Percentiles rank a stretch among this genome's conserved stretches.
These are phyloP conservation scores for Platyscapa corneri DNA, from an alignment of 1,140 invertebrate species.

Conservation along the genomic window DNA sequence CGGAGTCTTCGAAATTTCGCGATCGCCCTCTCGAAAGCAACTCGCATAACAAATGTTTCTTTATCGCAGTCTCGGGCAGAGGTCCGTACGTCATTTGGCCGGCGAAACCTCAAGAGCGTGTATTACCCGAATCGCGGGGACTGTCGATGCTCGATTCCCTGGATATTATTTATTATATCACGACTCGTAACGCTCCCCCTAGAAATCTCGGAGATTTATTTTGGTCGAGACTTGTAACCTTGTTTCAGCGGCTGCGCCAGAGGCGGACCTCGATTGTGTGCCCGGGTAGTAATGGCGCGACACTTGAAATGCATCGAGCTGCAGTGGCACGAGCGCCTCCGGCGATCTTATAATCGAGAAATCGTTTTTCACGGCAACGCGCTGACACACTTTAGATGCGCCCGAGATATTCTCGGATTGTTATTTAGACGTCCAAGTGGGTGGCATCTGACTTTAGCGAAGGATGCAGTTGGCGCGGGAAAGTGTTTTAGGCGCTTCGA, in stretches of 20 bases:
- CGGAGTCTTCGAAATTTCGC: not conserved
- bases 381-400: no score
- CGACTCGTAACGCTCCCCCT: not conserved
- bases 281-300: not conserved
- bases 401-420: no score
- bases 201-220: not conserved
- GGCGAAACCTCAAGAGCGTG: not conserved
- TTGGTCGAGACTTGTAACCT: not conserved
- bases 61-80: not conserved
- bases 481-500: no score
- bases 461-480: no score
- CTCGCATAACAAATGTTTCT: not conserved
- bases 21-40: not conserved
- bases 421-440: no score
- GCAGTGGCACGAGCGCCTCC: not conserved
- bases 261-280: not conserved
- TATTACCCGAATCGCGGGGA: not conserved
- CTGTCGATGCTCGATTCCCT: not conserved
- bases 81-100: not conserved
- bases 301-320: not conserved
- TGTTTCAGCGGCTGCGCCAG: no score
- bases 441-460: no score
- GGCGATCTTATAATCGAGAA: no score
- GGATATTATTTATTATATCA: slow-evolving; percentile 8
- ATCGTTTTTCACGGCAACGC: no score